A percentile compares a stretch with the other conserved stretches of the same genome.
These are phyloP conservation scores for Andrena bucephala DNA, from an alignment of 2,888 invertebrate species.

Conservation along the genomic window DNA sequence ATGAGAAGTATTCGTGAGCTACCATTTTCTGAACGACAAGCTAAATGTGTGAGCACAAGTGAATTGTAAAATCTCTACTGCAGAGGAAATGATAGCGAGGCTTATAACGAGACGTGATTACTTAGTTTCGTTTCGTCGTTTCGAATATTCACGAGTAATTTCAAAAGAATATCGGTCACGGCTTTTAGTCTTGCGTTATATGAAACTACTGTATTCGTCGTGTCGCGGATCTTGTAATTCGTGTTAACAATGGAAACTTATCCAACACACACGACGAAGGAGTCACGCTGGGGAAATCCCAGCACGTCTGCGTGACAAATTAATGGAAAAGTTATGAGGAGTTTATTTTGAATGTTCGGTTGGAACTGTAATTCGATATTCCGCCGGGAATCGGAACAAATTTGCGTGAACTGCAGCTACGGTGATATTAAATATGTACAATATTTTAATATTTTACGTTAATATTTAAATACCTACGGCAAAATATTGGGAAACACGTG, in stretches of 20 bases:
- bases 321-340: conserved; percentile 31
- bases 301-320: neutral
- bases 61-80: too few relatives aligned
- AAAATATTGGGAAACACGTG: neutral
- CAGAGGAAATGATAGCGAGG: too few relatives aligned
- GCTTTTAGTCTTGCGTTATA: too few relatives aligned
- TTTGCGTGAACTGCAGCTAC: neutral
- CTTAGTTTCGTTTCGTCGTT: too few relatives aligned
- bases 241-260: conserved; percentile 15
- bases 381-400: neutral
- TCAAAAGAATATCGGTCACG: too few relatives aligned
- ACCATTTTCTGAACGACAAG: too few relatives aligned
- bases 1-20: too few relatives aligned
- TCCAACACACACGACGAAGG: neutral
- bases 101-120: too few relatives aligned
- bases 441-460: neutral
- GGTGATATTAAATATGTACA: neutral
- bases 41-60: too few relatives aligned
- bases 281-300: conserved; percentile 14
- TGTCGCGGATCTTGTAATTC: conserved; percentile 1
- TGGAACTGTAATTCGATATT: conserved; percentile 15
- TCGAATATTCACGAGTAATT: too few relatives aligned
- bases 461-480: neutral
- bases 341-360: conserved; percentile 12
- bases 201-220: neutral